Evolutionary conservation across 2,888 invertebrate species (phyloP).

Genomic region (Galeopsomyia nigrocyanea): DNA sequence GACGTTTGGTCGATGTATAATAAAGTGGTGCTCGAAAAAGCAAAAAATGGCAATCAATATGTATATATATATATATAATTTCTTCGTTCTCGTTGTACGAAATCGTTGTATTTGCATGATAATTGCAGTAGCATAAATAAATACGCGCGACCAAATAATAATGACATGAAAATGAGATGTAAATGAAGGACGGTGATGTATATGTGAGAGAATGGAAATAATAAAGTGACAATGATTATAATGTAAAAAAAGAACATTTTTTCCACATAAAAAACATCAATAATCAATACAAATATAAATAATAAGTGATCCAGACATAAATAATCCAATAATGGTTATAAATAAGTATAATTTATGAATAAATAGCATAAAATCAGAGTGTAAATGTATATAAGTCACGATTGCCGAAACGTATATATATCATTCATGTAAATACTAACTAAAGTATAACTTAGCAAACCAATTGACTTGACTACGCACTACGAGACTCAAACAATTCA

Average conservation of each 20-base stretch:
- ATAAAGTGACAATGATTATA: conserved; percentile 47
- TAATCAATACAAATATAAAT: conserved; percentile 49
- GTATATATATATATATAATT: conserved; percentile 18
- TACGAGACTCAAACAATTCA: conserved; percentile 6
- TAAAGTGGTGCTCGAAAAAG: conserved; percentile 31
- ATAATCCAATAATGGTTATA: conserved; percentile 26
- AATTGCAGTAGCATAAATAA: conserved; percentile 43
- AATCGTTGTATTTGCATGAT: conserved; percentile 61
- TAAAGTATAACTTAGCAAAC: conserved; percentile 5
- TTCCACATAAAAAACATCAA: conserved; percentile 42
- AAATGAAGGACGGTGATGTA: conserved; percentile 38
- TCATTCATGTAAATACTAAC: neutral
- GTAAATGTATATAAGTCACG: neutral
- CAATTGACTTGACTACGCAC: neutral
- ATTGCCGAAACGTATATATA: neutral
- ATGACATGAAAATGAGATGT: conserved; percentile 21
- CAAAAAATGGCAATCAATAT: conserved; percentile 44
- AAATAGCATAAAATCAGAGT: conserved; percentile 21
- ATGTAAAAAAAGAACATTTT: conserved; percentile 38
- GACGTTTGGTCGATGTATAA: conserved; percentile 8
- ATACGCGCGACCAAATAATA: conserved; percentile 45
- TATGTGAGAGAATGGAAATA: conserved; percentile 27
- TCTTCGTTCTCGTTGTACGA: conserved; percentile 59
- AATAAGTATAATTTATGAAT: conserved; percentile 39
- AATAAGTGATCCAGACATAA: conserved; percentile 32